Evolutionary conservation across 23 tunicate species (phyloP).

Genomic region (Styela clava): DNA sequence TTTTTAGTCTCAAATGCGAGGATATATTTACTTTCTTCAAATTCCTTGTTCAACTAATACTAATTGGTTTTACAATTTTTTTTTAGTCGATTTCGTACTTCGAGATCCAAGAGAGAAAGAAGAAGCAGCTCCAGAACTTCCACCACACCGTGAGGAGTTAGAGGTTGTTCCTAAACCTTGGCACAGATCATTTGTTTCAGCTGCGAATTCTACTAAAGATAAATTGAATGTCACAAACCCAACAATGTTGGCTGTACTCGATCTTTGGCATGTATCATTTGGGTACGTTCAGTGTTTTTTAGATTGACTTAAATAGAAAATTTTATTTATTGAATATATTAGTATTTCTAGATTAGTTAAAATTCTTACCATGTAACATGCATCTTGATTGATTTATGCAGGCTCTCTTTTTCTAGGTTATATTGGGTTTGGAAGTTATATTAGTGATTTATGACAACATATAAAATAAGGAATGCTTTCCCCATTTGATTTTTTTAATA

Average conservation of each 20-base stretch:
- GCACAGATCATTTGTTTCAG: slow-evolving; percentile 56
- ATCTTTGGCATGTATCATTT: slow-evolving; percentile 91
- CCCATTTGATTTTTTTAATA: too few species aligned
- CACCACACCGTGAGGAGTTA: slow-evolving; percentile 79
- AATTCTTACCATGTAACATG: too few species aligned
- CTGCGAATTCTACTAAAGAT: slow-evolving; percentile 41
- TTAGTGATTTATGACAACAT: too few species aligned
- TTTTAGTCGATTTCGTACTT: slow-evolving; percentile 89
- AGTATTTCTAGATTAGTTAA: too few species aligned
- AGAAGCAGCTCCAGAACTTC: slow-evolving; percentile 66
- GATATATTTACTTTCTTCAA: too few species aligned
- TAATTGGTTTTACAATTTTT: neutral
- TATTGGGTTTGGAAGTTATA: too few species aligned
- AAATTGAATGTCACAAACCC: slow-evolving; percentile 89
- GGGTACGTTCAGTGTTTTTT: slow-evolving; percentile 34
- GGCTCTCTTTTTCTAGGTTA: too few species aligned
- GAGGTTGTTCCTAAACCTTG: slow-evolving; percentile 93
- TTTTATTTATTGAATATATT: neutral
- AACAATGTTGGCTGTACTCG: slow-evolving; percentile 90
- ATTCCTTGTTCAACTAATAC: too few species aligned
- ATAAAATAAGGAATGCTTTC: too few species aligned
- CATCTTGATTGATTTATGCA: too few species aligned
- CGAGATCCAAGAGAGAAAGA: slow-evolving; percentile 92
- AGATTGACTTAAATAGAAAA: neutral
- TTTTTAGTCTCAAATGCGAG: too few species aligned